Evolutionary conservation across 92 coral and sea anemone genomes (phyloP).

Genomic region (Phenganax marumi): DNA sequence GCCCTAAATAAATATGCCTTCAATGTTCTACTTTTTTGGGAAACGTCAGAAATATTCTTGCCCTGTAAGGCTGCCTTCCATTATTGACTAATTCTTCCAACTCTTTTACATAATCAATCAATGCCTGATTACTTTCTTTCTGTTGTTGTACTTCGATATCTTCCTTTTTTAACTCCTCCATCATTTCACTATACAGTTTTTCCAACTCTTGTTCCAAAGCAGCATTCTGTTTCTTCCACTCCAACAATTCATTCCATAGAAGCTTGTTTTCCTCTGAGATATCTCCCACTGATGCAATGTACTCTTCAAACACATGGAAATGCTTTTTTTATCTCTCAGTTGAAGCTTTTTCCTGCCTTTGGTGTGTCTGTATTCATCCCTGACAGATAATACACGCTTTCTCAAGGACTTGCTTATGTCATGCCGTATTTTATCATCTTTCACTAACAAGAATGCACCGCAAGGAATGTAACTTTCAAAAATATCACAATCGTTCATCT

Average conservation of each 20-base stretch:
- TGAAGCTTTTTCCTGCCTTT: constrained; percentile 46
- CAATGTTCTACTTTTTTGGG: constrained; percentile 63
- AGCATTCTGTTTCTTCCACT: constrained; percentile 47
- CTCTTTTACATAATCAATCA: constrained; percentile 38
- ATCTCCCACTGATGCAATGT: constrained; percentile 47
- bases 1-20: constrained; percentile 58
- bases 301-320: constrained; percentile 65
- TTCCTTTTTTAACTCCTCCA: constrained; percentile 38
- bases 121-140: constrained; percentile 50
- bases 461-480: constrained; percentile 59
- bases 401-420: constrained; percentile 54
- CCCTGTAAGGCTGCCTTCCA: constrained; percentile 49
- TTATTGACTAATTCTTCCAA: constrained; percentile 41
- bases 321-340: constrained; percentile 47
- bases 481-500: constrained; percentile 47
- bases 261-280: constrained; percentile 44
- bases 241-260: constrained; percentile 53
- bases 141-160: constrained; percentile 46
- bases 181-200: constrained; percentile 58
- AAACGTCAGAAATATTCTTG: constrained; percentile 57
- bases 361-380: constrained; percentile 39
- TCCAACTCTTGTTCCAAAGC: constrained; percentile 52
- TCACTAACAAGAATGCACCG: constrained; percentile 52
- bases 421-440: constrained; percentile 44
- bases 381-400: constrained; percentile 55